Conservation (phyloP, 2,888 invertebrate species). For the Caenorhabditis sp. region DNA sequence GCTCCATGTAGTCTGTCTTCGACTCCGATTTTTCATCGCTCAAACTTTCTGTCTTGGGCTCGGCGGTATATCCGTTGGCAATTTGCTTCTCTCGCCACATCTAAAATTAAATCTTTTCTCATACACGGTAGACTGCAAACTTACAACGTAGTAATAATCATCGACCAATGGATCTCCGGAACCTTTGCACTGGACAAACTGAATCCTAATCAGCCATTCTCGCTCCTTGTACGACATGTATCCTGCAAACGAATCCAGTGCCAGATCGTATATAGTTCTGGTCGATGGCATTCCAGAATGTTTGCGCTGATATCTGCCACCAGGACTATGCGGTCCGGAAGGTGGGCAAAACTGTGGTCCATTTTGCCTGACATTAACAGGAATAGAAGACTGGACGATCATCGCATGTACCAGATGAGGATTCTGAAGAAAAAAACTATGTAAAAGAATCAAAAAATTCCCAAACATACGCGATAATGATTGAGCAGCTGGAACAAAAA, state of each 20-base stretch:
- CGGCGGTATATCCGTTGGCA: slow-evolving; percentile 59
- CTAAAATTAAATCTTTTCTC: slow-evolving; percentile 28
- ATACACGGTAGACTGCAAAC: neutral
- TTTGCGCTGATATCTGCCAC: slow-evolving; percentile 45
- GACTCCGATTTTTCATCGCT: slow-evolving; percentile 41
- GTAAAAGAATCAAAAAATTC: neutral
- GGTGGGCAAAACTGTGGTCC: slow-evolving; percentile 33
- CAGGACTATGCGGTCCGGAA: slow-evolving; percentile 40
- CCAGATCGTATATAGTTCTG: slow-evolving; percentile 80
- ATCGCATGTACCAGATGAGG: slow-evolving; percentile 54
- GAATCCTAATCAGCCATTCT: slow-evolving; percentile 97
- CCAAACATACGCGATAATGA: slow-evolving; percentile 51
- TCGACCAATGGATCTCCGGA: slow-evolving; percentile 96
- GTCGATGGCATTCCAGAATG: slow-evolving; percentile 72
- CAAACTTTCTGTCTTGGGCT: slow-evolving; percentile 24
- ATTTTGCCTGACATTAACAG: slow-evolving; percentile 30
- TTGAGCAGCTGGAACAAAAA: slow-evolving; percentile 63
- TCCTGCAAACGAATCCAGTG: slow-evolving; percentile 85
- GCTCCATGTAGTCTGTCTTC: slow-evolving; percentile 39
- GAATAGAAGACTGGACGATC: slow-evolving; percentile 57
- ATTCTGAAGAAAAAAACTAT: slow-evolving; percentile 38
- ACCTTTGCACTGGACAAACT: slow-evolving; percentile 91
- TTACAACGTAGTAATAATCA: slow-evolving; percentile 93
- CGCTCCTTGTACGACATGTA: slow-evolving; percentile 96
- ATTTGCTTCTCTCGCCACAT: slow-evolving; percentile 66